Conservation (phyloP, 2,888 invertebrate species). For the Lasioglossum calceatum region DNA sequence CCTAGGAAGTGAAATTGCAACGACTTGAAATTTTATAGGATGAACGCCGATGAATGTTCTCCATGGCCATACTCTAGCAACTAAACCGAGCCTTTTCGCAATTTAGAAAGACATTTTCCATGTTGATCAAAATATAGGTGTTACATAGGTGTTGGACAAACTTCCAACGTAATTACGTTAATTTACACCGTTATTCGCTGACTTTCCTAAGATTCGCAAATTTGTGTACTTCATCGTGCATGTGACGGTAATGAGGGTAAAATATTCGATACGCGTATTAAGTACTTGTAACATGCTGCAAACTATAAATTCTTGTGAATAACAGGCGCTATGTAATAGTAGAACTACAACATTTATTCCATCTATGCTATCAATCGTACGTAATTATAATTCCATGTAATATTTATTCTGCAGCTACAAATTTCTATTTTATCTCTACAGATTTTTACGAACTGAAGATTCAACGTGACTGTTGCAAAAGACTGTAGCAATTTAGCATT, state of each 20-base stretch:
- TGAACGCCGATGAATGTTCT: conserved; percentile 51
- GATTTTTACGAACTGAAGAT: not conserved
- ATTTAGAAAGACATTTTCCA: conserved; percentile 14
- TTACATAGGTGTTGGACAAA: not conserved
- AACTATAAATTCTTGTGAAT: not conserved
- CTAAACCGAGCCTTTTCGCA: conserved; percentile 40
- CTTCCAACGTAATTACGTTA: conserved; percentile 6
- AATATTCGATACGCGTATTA: not conserved
- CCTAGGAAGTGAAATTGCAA: conserved; percentile 39
- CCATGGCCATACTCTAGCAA: conserved; percentile 48
- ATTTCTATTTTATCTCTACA: not conserved
- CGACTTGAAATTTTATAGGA: conserved; percentile 42
- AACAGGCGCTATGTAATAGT: too few relatives aligned
- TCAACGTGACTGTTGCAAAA: not conserved
- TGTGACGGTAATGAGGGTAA: not conserved
- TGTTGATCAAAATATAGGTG: not conserved
- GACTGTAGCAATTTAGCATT: too few relatives aligned
- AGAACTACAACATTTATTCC: not conserved
- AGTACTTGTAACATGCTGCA: too few relatives aligned
- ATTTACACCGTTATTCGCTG: not conserved
- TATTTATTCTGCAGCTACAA: not conserved
- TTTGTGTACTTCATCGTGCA: not conserved
- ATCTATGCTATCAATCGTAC: not conserved
- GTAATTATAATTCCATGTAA: not conserved
- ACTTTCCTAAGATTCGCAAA: not conserved